Conservation (phyloP, 2,888 invertebrate species). For the Baronia brevicornis region DNA sequence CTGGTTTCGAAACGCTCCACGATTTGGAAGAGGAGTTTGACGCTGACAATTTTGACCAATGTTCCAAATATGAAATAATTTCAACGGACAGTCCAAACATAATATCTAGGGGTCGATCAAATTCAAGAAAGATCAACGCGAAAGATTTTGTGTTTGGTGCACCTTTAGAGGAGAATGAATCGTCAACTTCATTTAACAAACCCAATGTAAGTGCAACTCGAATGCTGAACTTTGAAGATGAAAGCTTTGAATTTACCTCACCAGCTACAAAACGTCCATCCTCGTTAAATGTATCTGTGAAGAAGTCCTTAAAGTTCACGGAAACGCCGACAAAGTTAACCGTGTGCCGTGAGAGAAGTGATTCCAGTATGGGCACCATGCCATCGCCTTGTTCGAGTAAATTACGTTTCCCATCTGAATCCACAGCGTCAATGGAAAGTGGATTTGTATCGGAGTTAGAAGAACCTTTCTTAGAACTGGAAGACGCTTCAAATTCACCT, state of each 20-base stretch:
- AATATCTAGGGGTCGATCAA: slow-evolving; percentile 50
- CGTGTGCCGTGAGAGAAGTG: slow-evolving; percentile 44
- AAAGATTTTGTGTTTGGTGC: slow-evolving; percentile 64
- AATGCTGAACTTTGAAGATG: slow-evolving; percentile 61
- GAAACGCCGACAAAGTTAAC: slow-evolving; percentile 45
- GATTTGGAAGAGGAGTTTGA: slow-evolving; percentile 67
- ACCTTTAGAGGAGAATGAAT: slow-evolving; percentile 52
- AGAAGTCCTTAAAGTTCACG: slow-evolving; percentile 55
- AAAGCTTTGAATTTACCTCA: slow-evolving; percentile 58
- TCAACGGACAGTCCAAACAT: slow-evolving; percentile 68
- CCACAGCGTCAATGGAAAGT: slow-evolving; percentile 60
- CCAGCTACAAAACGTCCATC: slow-evolving; percentile 39
- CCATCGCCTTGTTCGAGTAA: slow-evolving; percentile 37
- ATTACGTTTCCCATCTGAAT: slow-evolving; percentile 46
- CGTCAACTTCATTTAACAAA: slow-evolving; percentile 58
- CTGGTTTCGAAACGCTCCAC: slow-evolving; percentile 54
- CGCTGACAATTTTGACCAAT: slow-evolving; percentile 53
- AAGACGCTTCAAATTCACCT: slow-evolving; percentile 53
- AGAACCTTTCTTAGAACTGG: slow-evolving; percentile 56
- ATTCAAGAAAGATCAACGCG: slow-evolving; percentile 44
- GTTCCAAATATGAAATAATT: slow-evolving; percentile 68
- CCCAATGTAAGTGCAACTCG: slow-evolving; percentile 43
- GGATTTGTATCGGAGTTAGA: slow-evolving; percentile 66
- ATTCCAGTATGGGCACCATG: slow-evolving; percentile 54
- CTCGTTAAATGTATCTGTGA: slow-evolving; percentile 35